phyloP scores from a whole-genome alignment of 2,888 invertebrate species.

The Pachydiplax longipennis region DNA sequence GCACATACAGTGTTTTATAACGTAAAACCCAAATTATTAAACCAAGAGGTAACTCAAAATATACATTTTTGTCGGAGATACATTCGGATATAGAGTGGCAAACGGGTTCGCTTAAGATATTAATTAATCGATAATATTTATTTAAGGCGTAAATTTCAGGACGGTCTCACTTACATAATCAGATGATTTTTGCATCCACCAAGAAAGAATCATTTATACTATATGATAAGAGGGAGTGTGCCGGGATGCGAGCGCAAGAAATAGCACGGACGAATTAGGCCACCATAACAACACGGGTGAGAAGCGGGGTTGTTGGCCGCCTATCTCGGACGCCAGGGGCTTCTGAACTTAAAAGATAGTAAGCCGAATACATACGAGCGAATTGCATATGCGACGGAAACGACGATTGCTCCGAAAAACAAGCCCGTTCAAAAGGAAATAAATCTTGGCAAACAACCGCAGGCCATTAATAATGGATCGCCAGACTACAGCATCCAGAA shows the following conservation, averaged over 20 bases:
- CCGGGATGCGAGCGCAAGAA: neutral
- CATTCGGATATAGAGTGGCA: no score
- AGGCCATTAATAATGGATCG: neutral
- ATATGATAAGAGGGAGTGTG: neutral
- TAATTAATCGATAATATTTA: no score
- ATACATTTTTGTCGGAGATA: no score
- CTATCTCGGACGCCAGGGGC: conserved; percentile 12
- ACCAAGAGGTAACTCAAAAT: no score
- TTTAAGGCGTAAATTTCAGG: no score
- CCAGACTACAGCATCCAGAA: neutral
- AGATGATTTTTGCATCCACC: no score
- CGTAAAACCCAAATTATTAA: no score
- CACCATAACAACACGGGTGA: conserved; percentile 2
- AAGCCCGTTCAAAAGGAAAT: neutral
- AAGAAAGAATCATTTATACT: neutral
- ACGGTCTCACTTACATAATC: no score
- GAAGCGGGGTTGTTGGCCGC: conserved; percentile 14
- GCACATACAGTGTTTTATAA: no score
- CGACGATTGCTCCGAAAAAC: neutral
- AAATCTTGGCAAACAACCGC: neutral
- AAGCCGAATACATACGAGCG: neutral
- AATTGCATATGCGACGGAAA: neutral
- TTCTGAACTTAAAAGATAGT: conserved; percentile 4
- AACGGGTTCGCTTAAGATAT: no score
- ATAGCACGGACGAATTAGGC: neutral